Conservation (phyloP, 1,140 invertebrate genomes). For the Calosoma granatense region DNA sequence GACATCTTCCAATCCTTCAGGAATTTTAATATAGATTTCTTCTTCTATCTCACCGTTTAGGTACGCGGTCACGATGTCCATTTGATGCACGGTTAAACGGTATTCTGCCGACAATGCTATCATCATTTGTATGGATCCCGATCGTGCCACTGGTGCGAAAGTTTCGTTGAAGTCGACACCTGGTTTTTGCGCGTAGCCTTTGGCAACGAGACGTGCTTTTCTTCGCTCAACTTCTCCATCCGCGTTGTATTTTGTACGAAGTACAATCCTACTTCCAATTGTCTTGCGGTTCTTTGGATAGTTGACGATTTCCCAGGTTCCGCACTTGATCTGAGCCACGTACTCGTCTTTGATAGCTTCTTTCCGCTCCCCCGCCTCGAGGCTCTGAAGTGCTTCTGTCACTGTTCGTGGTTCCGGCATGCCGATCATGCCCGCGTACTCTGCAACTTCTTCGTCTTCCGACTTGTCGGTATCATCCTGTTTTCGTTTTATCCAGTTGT, state of each 20-base stretch:
- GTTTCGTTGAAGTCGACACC: constrained; percentile 31
- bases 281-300: constrained; percentile 21
- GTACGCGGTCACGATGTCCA: constrained; percentile 36
- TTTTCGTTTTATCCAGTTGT: not conserved
- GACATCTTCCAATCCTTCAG: constrained; percentile 14
- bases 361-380: constrained; percentile 20
- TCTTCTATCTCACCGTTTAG: constrained; percentile 32
- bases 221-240: constrained; percentile 23
- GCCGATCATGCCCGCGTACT: constrained; percentile 7
- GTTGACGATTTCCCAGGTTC: constrained; percentile 21
- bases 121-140: constrained; percentile 23
- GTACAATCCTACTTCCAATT: constrained; percentile 29
- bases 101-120: constrained; percentile 22
- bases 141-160: constrained; percentile 24
- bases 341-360: not conserved
- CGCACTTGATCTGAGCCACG: constrained; percentile 11
- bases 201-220: constrained; percentile 36
- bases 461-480: not conserved
- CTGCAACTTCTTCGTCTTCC: constrained; percentile 17
- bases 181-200: constrained; percentile 31
- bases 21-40: constrained; percentile 31
- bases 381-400: not conserved
- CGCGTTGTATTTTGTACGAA: constrained; percentile 24
- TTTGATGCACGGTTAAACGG: constrained; percentile 23
- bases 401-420: constrained; percentile 10